phyloP scores from a whole-genome alignment of 2,888 invertebrate genomes.

The Brachyopa scutellaris region DNA sequence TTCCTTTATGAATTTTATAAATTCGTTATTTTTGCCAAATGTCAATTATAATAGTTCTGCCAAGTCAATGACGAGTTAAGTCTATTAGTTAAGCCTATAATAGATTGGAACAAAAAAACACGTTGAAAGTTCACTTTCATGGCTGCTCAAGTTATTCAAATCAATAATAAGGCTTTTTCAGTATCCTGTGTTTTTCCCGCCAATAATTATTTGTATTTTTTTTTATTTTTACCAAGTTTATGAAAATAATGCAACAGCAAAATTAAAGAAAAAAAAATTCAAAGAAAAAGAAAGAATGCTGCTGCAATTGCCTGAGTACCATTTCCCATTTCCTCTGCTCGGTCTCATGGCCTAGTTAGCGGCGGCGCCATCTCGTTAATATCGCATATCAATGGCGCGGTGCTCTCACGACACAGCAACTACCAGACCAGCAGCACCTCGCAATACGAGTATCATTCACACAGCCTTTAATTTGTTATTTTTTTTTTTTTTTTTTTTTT shows the following conservation, averaged over 20 bases:
- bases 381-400: conserved; percentile 51
- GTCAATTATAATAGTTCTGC: too few species aligned
- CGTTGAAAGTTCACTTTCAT: too few species aligned
- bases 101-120: too few species aligned
- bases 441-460: conserved; percentile 20
- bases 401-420: conserved; percentile 3
- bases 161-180: too few species aligned
- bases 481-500: conserved; percentile 13
- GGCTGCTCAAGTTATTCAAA: too few species aligned
- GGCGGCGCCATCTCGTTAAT: conserved; percentile 41
- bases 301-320: conserved; percentile 15
- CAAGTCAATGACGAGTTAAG: too few species aligned
- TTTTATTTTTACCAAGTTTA: conserved; percentile 23
- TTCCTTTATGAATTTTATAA: too few species aligned
- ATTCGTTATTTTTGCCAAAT: too few species aligned
- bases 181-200: conserved; percentile 9
- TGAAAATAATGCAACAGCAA: not conserved
- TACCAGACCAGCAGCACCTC: too few species aligned
- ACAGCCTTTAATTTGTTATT: conserved; percentile 31
- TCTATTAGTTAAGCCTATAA: too few species aligned
- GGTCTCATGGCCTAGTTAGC: conserved; percentile 24
- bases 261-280: not conserved
- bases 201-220: conserved; percentile 3
- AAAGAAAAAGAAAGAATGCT: not conserved
- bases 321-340: not conserved